These are phyloP conservation scores for Hepsetus odoe DNA, from an alignment of 2,113 vertebrate species.

Conservation along the genomic window DNA sequence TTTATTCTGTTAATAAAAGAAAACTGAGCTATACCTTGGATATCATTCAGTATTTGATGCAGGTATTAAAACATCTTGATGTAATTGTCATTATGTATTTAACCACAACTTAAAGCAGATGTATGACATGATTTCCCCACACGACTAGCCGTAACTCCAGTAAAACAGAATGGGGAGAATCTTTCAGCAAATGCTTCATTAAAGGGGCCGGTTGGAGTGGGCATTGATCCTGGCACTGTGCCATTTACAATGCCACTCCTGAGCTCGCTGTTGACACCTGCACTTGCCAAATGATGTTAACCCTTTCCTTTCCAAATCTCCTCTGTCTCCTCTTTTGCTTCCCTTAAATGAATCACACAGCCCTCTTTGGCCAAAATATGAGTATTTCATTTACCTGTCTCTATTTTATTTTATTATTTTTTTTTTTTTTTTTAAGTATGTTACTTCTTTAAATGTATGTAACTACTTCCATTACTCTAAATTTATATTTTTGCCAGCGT, in stretches of 20 bases:
- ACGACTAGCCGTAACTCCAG: neutral
- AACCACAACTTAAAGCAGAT: neutral
- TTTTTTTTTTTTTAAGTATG: no score
- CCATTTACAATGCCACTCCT: conserved; percentile 47
- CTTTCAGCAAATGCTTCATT: neutral
- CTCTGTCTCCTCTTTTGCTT: conserved; percentile 38
- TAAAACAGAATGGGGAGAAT: neutral
- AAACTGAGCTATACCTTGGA: neutral
- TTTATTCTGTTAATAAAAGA: neutral
- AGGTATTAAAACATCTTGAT: neutral
- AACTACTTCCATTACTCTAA: no score
- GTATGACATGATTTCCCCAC: neutral
- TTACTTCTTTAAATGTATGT: no score
- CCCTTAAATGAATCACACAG: neutral
- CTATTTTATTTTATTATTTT: no score
- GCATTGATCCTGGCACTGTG: neutral
- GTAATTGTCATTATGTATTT: neutral
- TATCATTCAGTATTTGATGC: neutral
- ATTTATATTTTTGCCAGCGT: neutral
- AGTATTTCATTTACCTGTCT: neutral
- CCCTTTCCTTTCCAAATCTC: conserved; percentile 76
- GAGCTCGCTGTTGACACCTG: conserved; percentile 58
- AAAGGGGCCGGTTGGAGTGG: neutral
- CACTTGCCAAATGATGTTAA: conserved; percentile 78
- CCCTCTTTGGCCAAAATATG: neutral